Percentiles rank a stretch among this genome's conserved stretches.
These are phyloP conservation scores for Meriones psammophilus DNA, from an alignment of 2,797 vertebrate genomes.

Conservation along the genomic window DNA sequence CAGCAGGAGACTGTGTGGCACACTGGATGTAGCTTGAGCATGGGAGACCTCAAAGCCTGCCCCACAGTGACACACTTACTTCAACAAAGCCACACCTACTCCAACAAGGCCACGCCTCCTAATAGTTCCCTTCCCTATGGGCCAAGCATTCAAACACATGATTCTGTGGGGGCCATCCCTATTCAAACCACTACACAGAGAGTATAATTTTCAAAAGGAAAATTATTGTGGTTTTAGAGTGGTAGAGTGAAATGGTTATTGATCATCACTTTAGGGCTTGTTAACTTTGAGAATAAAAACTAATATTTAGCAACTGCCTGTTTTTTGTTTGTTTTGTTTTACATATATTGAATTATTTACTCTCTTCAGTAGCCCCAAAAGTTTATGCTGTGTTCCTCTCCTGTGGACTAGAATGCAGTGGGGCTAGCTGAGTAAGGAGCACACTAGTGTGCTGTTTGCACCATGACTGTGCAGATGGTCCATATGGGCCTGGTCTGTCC, in stretches of 20 bases:
- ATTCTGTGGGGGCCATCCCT: no score
- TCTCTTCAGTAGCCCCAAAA: neutral
- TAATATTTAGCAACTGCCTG: neutral
- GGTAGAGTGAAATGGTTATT: neutral
- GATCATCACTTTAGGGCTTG: neutral
- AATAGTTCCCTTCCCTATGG: no score
- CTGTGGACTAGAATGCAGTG: neutral
- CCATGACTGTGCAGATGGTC: neutral
- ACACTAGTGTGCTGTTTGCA: neutral
- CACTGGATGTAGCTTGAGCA: no score
- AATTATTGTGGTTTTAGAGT: conserved; percentile 24
- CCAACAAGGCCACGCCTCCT: no score
- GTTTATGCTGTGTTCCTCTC: neutral
- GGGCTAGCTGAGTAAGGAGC: neutral
- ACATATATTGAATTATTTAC: conserved; percentile 34
- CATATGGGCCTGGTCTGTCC: neutral
- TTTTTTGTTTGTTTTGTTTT: conserved; percentile 20
- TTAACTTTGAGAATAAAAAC: conserved; percentile 7
- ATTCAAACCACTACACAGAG: neutral
- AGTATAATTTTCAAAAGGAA: neutral
- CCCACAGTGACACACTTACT: no score
- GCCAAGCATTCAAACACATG: no score
- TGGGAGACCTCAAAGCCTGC: no score
- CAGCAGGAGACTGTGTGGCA: no score
- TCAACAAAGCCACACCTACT: no score